Conservation (phyloP, 2,888 invertebrate genomes). For the Sycophila texana region DNA sequence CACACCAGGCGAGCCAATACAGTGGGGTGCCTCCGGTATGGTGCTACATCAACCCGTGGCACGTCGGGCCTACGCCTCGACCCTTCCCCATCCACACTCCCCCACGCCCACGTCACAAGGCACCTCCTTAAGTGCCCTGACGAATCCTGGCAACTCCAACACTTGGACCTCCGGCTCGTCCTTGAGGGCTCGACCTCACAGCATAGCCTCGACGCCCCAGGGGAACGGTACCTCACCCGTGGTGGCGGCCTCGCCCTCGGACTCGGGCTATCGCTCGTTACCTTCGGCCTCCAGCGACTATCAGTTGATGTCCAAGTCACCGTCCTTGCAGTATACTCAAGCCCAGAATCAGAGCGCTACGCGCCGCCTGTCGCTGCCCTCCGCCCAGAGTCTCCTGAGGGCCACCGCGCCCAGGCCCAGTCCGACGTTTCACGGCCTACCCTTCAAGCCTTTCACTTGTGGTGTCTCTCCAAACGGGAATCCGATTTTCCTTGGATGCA, state of each 20-base stretch:
- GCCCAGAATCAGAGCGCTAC: slow-evolving; percentile 76
- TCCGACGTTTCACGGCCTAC: slow-evolving; percentile 75
- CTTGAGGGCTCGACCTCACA: slow-evolving; percentile 69
- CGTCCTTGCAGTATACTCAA: slow-evolving; percentile 59
- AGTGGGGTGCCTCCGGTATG: slow-evolving; percentile 73
- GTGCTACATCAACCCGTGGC: slow-evolving; percentile 74
- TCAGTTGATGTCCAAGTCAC: slow-evolving; percentile 78
- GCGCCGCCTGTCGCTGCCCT: slow-evolving; percentile 78
- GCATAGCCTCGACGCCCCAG: slow-evolving; percentile 71
- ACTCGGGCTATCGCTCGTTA: slow-evolving; percentile 77
- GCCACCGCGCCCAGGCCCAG: slow-evolving; percentile 78
- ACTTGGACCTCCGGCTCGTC: slow-evolving; percentile 70
- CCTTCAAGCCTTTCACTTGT: slow-evolving; percentile 75
- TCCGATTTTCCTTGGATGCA: slow-evolving; percentile 76
- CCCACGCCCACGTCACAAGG: slow-evolving; percentile 74
- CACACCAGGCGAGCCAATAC: slow-evolving; percentile 70
- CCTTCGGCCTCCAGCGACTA: slow-evolving; percentile 81
- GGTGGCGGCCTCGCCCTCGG: slow-evolving; percentile 75
- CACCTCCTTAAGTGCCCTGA: slow-evolving; percentile 63
- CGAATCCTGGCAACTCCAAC: slow-evolving; percentile 68
- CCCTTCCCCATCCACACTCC: slow-evolving; percentile 78
- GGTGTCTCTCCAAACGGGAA: slow-evolving; percentile 75
- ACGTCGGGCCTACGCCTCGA: slow-evolving; percentile 73
- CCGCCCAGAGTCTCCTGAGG: slow-evolving; percentile 76
- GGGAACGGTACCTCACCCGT: slow-evolving; percentile 60